A percentile compares a stretch with the other conserved stretches of the same genome.
Evolutionary conservation across 2,888 invertebrate genomes (phyloP).

Genomic region (Nephrotoma appendiculata): DNA sequence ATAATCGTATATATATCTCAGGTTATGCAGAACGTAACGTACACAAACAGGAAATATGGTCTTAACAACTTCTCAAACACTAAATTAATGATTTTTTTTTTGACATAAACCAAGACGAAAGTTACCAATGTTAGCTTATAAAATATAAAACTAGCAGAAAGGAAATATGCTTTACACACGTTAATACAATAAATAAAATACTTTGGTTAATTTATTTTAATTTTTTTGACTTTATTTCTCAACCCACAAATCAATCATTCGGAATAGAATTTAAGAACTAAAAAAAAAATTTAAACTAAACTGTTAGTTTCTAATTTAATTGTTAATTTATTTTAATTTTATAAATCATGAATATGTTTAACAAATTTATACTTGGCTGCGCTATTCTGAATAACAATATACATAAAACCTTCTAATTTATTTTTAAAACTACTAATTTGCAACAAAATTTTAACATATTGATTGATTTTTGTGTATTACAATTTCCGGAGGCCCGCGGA

Average conservation of each 20-base stretch:
- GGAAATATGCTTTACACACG: background rate
- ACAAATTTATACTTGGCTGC: background rate
- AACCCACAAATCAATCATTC: background rate
- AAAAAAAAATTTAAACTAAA: background rate
- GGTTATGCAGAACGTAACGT: too few species aligned
- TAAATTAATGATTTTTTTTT: background rate
- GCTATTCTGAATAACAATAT: background rate
- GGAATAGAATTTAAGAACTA: background rate
- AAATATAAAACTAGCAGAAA: background rate
- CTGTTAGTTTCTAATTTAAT: background rate
- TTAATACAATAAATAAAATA: background rate
- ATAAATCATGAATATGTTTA: background rate
- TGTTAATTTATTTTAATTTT: background rate
- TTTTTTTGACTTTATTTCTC: background rate
- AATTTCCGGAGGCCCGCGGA: background rate
- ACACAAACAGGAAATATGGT: background rate
- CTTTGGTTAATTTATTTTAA: background rate
- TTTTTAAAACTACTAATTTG: background rate
- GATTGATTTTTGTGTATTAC: background rate
- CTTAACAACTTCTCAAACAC: background rate
- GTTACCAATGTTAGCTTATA: background rate
- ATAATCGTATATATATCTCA: background rate
- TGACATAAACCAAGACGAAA: background rate
- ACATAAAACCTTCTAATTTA: background rate
- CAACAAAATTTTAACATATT: background rate